A percentile compares a stretch with the other conserved stretches of the same genome.
Evolutionary conservation across 2,888 invertebrate genomes (phyloP).

Genomic region (Acleris laterana): DNA sequence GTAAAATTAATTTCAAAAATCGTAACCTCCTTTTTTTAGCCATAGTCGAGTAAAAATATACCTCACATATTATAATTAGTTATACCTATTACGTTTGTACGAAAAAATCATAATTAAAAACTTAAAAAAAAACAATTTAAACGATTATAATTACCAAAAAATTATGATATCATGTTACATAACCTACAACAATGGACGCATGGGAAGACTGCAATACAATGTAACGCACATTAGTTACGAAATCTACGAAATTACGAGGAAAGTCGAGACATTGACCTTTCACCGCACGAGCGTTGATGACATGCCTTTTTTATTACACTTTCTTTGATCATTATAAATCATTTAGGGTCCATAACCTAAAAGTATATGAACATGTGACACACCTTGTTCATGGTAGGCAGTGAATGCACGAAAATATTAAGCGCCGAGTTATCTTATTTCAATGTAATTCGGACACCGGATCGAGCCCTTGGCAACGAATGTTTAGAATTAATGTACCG

Average conservation of each 20-base stretch:
- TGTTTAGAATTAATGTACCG: constrained; percentile 21
- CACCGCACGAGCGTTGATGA: constrained; percentile 26
- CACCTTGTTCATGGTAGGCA: too few species aligned
- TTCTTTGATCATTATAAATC: constrained; percentile 14
- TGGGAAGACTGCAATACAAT: constrained; percentile 42
- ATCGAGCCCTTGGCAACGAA: too few species aligned
- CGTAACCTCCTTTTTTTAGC: too few species aligned
- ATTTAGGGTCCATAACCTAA: too few species aligned
- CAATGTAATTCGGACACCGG: too few species aligned
- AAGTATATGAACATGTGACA: too few species aligned
- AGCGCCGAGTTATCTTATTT: too few species aligned
- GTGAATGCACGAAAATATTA: too few species aligned
- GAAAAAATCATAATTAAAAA: neutral
- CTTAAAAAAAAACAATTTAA: neutral
- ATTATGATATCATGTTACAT: constrained; percentile 45
- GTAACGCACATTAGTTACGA: constrained; percentile 39
- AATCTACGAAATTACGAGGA: constrained; percentile 45
- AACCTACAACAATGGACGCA: constrained; percentile 44
- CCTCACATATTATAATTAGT: too few species aligned
- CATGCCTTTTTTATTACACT: constrained; percentile 25
- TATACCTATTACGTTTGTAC: too few species aligned
- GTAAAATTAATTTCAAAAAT: too few species aligned
- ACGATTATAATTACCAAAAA: constrained; percentile 24
- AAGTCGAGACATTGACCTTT: constrained; percentile 52
- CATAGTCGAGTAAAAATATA: too few species aligned